Base-by-base conservation (phyloP, 1,140 invertebrate genomes). In the Drosophila melanica region DNA sequence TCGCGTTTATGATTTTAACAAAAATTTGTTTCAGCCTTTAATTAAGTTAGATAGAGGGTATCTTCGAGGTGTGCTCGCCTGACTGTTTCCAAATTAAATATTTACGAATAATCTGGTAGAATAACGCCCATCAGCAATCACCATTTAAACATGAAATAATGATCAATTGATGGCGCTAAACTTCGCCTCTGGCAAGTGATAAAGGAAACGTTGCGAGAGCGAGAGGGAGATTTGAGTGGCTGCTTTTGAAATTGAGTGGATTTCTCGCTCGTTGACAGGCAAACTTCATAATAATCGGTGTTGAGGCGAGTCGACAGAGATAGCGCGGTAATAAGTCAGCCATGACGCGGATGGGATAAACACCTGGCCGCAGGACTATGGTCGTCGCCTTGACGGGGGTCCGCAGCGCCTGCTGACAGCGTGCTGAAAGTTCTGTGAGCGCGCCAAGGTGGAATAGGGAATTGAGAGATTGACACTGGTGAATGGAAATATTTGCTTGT, bases 271-370 rank as follows among this genome's bases (percentile, higher is more conserved):
- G 58, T 45, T 59, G 75, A 82, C 63, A 77, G 73, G 41, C 58
- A 66, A 75, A 81, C 60, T 70, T 79, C 79, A 70, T 76, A 81
- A 86, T 82, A 86, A 86, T 82, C 77, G 75, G 75, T 77, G 57
- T 51, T 70, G 51, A 58, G 51, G 45, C 18, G n/a, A 47, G 58
- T 47, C 51, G 74, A 63, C 63, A 59, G 53, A 68, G 68, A 77
- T 64, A 62, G 68, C 16, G 69, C 58, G 68, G 63, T 77, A 84
- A 85, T 71, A 74, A 64, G 77, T 77, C 67, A 67, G 64, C 53
- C 42, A 51, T 74, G 64, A 68, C 57, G 63, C 47, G 10, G 41
- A 14, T 18, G 44, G 58, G 30, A 69, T 51, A 74, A 67, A 66
- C 75, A 81, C 82, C 81, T 86, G 69, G 27, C 50, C 64, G 41